Conservation (phyloP, 2,113 vertebrate genomes). For the Ivindomyrus marchei region DNA sequence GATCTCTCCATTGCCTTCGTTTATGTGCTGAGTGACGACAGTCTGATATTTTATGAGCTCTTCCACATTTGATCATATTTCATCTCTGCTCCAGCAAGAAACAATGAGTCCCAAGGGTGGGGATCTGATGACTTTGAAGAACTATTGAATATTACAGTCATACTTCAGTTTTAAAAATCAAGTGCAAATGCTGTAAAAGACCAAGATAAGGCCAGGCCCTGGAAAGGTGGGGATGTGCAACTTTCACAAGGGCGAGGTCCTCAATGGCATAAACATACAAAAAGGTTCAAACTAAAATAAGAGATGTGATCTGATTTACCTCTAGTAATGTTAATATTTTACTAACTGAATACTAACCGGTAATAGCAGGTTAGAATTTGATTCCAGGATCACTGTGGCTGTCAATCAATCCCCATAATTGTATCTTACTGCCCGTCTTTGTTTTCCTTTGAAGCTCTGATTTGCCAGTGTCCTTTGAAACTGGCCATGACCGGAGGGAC, state of each 20-base stretch:
- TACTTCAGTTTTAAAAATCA: not conserved
- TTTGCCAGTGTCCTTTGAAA: not conserved
- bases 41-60: not conserved
- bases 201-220: not conserved
- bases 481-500: not conserved
- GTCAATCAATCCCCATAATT: not conserved
- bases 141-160: not conserved
- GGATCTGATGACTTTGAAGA: not conserved
- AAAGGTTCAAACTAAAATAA: not conserved
- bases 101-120: not conserved
- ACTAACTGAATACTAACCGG: not conserved
- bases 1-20: not conserved
- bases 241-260: not conserved
- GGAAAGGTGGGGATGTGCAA: not conserved
- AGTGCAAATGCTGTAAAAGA: not conserved
- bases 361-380: not conserved
- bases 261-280: not conserved
- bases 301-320: not conserved
- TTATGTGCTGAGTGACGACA: not conserved
- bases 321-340: not conserved
- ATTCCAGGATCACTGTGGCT: not conserved
- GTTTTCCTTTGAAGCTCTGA: not conserved
- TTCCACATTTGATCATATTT: not conserved
- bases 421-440: not conserved
- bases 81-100: not conserved